Evolutionary conservation across 2,113 vertebrate genomes (phyloP), one percentile per base, ranked within the genome.

Genomic region (Hylia prasina): DNA sequence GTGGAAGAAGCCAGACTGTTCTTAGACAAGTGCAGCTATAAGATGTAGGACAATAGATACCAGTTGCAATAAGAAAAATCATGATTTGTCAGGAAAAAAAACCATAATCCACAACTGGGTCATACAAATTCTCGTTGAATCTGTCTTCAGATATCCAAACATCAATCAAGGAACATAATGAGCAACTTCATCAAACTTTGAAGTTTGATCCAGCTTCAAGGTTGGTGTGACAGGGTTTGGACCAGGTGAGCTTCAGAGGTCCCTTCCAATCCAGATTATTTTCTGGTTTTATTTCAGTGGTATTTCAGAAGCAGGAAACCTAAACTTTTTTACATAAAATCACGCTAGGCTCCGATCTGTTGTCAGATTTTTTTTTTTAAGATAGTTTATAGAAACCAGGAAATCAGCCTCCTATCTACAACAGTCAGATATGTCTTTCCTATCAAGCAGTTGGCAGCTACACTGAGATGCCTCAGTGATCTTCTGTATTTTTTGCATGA

Each of bases 61-160:
- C 44, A 58, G 13, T 12, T 65, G 7, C 13, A 73, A 23, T 37
- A 70, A 30, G 13, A 15, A 45, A 71, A 75, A 51, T 64, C 60
- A 14, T 66, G 5, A 48, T 70, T 45, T 75, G 13, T n/a, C 22
- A 45, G 15, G 7, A n/a, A 35, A 57, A 40, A 12, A 28, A 0
- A 0, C 0, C 1, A 7, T 27, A 50, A 8, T 5, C 2, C 1
- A 2, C 24, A 71, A 66, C 3, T 13, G 2, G 3, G 7, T 85
- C 21, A 30, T 8, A 11, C 5, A 54, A 71, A 42, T 78, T 1
- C 2, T 54, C 53, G 9, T 37, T 30, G 4, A 51, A 65, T 66
- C 42, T 75, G 2, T 82, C 61, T 45, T 82, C 35, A 76, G 15
- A 18, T 50, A 76, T 15, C 48, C 1, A 58, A 79, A 89, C 39